phyloP scores from a whole-genome alignment of 1,140 invertebrate genomes.

The Acyrthosiphon pisum region DNA sequence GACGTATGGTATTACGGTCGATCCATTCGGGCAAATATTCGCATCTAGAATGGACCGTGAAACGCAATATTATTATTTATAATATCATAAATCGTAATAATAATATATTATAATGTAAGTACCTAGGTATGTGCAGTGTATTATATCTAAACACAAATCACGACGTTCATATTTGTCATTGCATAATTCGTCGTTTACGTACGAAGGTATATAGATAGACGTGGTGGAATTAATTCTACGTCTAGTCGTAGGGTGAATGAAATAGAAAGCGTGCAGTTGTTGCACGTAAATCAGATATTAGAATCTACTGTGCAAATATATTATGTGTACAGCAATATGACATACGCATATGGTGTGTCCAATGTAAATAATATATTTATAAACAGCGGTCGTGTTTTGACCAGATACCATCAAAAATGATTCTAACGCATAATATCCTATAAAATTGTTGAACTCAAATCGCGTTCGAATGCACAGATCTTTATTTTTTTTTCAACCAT shows the following conservation, averaged over 20 bases:
- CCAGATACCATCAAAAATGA: background rate
- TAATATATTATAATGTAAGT: too few relatives aligned
- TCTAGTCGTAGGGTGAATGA: background rate
- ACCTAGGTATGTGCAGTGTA: too few relatives aligned
- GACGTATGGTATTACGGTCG: background rate
- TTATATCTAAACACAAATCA: background rate
- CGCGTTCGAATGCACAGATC: background rate
- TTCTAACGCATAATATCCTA: background rate
- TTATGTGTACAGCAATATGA: background rate
- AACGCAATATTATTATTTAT: background rate
- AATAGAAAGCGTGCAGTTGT: background rate
- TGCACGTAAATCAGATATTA: background rate
- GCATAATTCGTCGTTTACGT: background rate
- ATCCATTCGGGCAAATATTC: background rate
- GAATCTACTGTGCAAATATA: background rate
- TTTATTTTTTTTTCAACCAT: background rate
- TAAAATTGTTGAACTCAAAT: background rate
- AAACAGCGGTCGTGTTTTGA: background rate
- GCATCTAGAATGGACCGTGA: background rate
- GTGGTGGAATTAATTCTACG: background rate
- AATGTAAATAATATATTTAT: background rate
- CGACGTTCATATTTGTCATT: background rate
- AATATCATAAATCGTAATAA: background rate
- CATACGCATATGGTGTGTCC: background rate
- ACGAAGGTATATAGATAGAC: background rate